phyloP scores from a whole-genome alignment of 2,797 vertebrate species.

The Microtus obscurus region DNA sequence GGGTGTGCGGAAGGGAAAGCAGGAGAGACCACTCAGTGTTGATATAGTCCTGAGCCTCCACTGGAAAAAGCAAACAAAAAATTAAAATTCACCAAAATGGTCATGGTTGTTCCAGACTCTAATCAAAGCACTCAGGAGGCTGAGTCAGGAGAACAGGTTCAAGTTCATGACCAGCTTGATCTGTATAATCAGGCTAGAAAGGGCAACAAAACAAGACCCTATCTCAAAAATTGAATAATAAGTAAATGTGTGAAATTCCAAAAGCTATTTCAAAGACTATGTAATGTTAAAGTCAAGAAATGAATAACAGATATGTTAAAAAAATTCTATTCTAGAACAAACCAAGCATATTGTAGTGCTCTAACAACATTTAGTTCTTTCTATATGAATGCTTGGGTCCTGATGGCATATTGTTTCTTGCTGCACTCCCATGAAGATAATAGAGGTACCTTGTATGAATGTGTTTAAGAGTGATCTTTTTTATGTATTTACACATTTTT shows the following conservation, averaged over 20 bases:
- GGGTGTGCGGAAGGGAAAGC: neutral
- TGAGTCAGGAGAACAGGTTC: neutral
- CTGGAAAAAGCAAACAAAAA: conserved; percentile 22
- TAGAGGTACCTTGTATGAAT: neutral
- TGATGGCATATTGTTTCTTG: neutral
- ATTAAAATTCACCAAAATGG: neutral
- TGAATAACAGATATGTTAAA: neutral
- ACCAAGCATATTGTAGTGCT: conserved; percentile 14
- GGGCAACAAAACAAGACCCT: neutral
- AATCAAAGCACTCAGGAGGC: neutral
- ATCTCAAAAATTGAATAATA: neutral
- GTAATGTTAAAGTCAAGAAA: neutral
- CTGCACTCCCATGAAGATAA: neutral
- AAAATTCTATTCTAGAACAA: neutral
- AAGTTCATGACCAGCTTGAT: neutral
- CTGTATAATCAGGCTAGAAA: neutral
- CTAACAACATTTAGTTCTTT: neutral
- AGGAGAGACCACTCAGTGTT: neutral
- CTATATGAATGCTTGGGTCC: conserved; percentile 3
- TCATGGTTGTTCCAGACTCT: neutral
- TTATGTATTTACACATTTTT: too few relatives aligned
- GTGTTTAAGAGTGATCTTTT: neutral
- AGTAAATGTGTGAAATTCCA: neutral
- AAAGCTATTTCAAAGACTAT: neutral
- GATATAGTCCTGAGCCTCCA: neutral